Conservation (phyloP, 2,888 invertebrate genomes). For the Pandemis corylana region DNA sequence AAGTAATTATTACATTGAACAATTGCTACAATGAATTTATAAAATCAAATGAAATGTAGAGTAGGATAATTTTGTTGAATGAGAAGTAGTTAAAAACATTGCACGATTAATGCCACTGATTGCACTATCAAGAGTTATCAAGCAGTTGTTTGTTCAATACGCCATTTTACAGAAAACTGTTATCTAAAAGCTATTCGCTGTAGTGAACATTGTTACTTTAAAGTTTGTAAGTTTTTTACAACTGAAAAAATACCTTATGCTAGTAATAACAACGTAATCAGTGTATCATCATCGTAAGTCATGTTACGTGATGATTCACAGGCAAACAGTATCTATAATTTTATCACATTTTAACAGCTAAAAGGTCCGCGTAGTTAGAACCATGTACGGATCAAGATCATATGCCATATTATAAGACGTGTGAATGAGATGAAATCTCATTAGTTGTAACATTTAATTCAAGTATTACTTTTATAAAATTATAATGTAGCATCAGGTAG, state of each 20-base stretch:
- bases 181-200: conserved; percentile 39
- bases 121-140: conserved; percentile 38
- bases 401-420: conserved; percentile 29
- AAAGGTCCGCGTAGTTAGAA: conserved; percentile 17
- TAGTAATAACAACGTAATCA: conserved; percentile 7
- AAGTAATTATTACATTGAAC: conserved; percentile 12
- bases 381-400: conserved; percentile 5
- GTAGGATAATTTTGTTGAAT: conserved; percentile 30
- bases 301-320: conserved; percentile 2
- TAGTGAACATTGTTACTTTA: conserved; percentile 17
- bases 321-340: background rate
- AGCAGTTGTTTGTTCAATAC: conserved; percentile 39
- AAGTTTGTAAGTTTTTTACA: conserved; percentile 6
- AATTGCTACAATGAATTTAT: conserved; percentile 16
- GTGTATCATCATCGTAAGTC: conserved; percentile 4
- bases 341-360: conserved; percentile 22
- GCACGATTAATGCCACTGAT: conserved; percentile 33
- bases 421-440: conserved; percentile 42
- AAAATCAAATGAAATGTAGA: conserved; percentile 24
- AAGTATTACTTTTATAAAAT: conserved; percentile 39
- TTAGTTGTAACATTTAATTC: conserved; percentile 35
- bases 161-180: conserved; percentile 31
- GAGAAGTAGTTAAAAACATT: conserved; percentile 31
- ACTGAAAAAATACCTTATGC: conserved; percentile 7
- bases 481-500: conserved; percentile 28